Conservation (phyloP, 2,113 vertebrate genomes). For the Helogale parvula region DNA sequence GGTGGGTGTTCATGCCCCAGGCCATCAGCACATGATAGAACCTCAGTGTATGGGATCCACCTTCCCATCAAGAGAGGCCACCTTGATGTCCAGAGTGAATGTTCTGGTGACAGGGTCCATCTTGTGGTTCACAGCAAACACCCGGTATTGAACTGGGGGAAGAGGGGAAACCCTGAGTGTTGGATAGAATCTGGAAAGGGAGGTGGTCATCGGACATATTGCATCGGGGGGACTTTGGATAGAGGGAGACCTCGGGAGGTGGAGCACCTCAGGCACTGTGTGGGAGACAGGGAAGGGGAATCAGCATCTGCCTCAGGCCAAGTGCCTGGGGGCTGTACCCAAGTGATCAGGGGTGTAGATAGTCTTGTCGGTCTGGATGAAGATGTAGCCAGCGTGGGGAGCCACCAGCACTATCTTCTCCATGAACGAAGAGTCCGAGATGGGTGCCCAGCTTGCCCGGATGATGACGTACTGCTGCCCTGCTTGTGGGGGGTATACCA, state of each 20-base stretch:
- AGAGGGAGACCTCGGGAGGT: background rate
- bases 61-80: background rate
- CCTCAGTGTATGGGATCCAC: background rate
- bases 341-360: conserved; percentile 66
- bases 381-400: conserved; percentile 65
- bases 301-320: background rate
- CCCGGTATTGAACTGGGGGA: conserved; percentile 49
- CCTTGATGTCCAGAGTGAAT: conserved; percentile 60
- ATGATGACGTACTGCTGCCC: conserved; percentile 58
- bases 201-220: background rate
- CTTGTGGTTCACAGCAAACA: conserved; percentile 39
- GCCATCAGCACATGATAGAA: background rate
- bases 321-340: background rate
- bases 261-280: background rate
- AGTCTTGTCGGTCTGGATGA: conserved; percentile 69
- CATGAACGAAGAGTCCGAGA: background rate
- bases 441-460: background rate
- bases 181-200: background rate
- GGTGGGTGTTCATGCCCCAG: background rate
- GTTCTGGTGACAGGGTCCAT: background rate
- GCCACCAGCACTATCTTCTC: conserved; percentile 56
- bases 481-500: background rate
- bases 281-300: background rate
- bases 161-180: background rate
- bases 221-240: background rate